Conservation (phyloP, 1,140 invertebrate genomes). For the Penaeus japonicus region DNA sequence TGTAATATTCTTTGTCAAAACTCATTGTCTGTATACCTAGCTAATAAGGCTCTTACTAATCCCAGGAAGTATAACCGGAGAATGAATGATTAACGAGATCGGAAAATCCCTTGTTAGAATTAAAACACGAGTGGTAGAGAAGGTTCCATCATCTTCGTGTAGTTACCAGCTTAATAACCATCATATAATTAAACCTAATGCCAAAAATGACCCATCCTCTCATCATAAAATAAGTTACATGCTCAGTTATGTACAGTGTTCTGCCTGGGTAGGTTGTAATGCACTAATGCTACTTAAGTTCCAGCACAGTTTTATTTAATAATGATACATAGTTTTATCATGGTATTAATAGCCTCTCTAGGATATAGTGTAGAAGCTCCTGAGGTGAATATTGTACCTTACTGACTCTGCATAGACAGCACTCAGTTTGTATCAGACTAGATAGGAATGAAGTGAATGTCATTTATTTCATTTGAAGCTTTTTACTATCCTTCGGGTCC, state of each 20-base stretch:
- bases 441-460: slow-evolving; percentile 42
- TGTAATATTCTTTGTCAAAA: slow-evolving; percentile 3
- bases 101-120: slow-evolving; percentile 46
- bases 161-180: slow-evolving; percentile 15
- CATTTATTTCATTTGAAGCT: slow-evolving; percentile 8
- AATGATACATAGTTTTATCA: slow-evolving; percentile 7
- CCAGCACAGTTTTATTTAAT: slow-evolving; percentile 18
- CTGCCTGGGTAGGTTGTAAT: slow-evolving; percentile 36
- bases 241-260: slow-evolving; percentile 52
- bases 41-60: slow-evolving; percentile 9
- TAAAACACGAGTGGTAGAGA: slow-evolving; percentile 28
- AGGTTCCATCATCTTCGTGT: slow-evolving; percentile 34
- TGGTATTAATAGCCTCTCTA: neutral
- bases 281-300: slow-evolving; percentile 16
- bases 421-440: slow-evolving; percentile 52
- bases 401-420: slow-evolving; percentile 22
- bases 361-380: neutral
- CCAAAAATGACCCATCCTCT: slow-evolving; percentile 53
- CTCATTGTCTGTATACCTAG: slow-evolving; percentile 36
- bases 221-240: slow-evolving; percentile 29
- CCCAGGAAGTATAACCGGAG: slow-evolving; percentile 41
- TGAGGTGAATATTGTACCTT: slow-evolving; percentile 36
- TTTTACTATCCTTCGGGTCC: too few relatives aligned
- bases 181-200: slow-evolving; percentile 28
- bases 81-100: slow-evolving; percentile 21